A percentile compares a stretch with the other conserved stretches of the same genome.
Evolutionary conservation across 2,113 vertebrate genomes (phyloP).

Genomic region (Catharus minimus): DNA sequence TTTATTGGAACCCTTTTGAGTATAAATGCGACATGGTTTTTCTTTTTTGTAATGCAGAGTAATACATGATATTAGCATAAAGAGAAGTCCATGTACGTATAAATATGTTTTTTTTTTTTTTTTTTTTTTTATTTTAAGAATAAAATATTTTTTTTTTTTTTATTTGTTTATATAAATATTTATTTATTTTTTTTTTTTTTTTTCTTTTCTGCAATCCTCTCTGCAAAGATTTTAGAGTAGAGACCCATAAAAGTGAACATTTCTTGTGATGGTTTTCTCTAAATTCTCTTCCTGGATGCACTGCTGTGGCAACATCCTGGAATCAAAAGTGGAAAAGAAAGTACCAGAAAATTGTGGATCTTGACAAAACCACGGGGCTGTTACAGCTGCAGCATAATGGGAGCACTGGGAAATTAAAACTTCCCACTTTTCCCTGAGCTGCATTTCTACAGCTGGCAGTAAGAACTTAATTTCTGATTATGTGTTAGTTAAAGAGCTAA

Average conservation of each 20-base stretch:
- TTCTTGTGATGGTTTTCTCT: background rate
- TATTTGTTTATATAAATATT: no score
- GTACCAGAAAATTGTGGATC: slow-evolving; percentile 6
- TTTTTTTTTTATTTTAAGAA: slow-evolving; percentile 18
- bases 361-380: background rate
- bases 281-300: background rate
- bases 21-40: background rate
- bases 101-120: background rate
- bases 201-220: background rate
- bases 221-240: background rate
- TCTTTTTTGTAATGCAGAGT: background rate
- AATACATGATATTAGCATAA: background rate
- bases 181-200: background rate
- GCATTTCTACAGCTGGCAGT: slow-evolving; percentile 60
- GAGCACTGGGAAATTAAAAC: slow-evolving; percentile 70
- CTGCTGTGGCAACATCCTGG: background rate
- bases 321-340: background rate
- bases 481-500: slow-evolving; percentile 33
- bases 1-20: slow-evolving; percentile 11
- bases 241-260: background rate
- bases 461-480: slow-evolving; percentile 35
- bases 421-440: slow-evolving; percentile 50
- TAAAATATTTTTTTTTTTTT: no score
- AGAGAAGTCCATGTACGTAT: background rate
- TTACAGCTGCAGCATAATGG: slow-evolving; percentile 62